Evolutionary conservation across 2,113 vertebrate species (phyloP), one percentile per base, ranked within the genome.

Genomic region (Malaclemys terrapin): DNA sequence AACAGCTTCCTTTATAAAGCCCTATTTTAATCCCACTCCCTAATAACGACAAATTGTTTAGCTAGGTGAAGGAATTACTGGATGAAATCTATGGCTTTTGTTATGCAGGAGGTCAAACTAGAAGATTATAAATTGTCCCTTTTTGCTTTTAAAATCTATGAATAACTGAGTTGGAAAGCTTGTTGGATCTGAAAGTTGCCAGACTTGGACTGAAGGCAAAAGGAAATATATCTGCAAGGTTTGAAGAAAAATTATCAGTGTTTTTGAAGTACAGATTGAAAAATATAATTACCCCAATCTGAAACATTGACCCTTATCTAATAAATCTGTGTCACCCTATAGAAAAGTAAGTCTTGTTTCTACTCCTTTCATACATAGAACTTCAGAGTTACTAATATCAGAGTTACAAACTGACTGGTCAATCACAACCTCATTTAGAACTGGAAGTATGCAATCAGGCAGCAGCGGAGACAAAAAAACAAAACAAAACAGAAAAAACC

Each of bases 71-170:
- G 76, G 47, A 85, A 45, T 90, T 49, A 47, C 38, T 50, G 80
- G 82, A 10, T 57, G 4, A 80, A 76, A 69, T 54, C 52, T 85
- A 24, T 75, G 38, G 50, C 72, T 72, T 91, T n/a, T 0, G 0
- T 93, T 57, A 19, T 1, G 13, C 14, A 5, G 69, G 20, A 75
- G 4, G 65, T 82, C 65, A 54, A n/a, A 19, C 8, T 27, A 65
- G 47, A 78, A 27, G 53, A 85, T 79, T 3, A 5, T 79, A 53
- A 75, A 72, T 27, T 84, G 29, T 22, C 10, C 11, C 1, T 35
- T 88, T 88, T 82, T 84, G 4, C 25, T 22, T 2, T 59, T 50
- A 62, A 90, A 91, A 62, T 62, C 27, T 0, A 1, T 75, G 31
- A 75, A 47, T 45, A 57, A 57, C 78, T 92, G 42, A 47, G 1